These are phyloP conservation scores for Vanessa atalanta DNA, from an alignment of 1,140 invertebrate species.

Conservation along the genomic window DNA sequence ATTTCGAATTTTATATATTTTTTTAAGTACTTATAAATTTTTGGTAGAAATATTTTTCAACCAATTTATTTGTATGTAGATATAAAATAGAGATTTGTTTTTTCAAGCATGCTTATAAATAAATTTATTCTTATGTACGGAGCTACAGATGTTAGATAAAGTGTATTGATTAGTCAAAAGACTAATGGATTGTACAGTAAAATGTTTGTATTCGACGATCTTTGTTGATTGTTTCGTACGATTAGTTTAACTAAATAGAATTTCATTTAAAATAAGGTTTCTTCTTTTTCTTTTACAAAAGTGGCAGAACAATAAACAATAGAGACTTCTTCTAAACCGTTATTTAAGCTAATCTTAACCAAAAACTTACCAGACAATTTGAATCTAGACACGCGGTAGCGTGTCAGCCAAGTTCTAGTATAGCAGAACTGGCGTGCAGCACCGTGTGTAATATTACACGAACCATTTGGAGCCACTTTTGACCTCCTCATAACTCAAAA, in stretches of 20 bases:
- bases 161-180: constrained; percentile 28
- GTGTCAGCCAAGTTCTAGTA: too few species aligned
- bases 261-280: too few species aligned
- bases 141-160: constrained; percentile 22
- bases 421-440: too few species aligned
- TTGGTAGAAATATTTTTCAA: too few species aligned
- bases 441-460: too few species aligned
- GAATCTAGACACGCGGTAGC: too few species aligned
- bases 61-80: too few species aligned
- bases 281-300: background rate
- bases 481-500: too few species aligned
- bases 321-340: background rate
- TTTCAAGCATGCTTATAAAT: background rate
- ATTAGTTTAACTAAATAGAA: background rate
- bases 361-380: background rate
- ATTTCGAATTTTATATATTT: too few species aligned
- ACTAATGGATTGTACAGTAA: constrained; percentile 30
- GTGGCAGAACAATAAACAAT: background rate
- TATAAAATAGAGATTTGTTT: background rate
- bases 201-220: constrained; percentile 31
- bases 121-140: constrained; percentile 1
- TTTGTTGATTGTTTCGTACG: constrained; percentile 28
- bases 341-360: background rate
- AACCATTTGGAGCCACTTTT: too few species aligned
- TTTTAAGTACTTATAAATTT: too few species aligned